Base-by-base conservation (phyloP, 64 coral and sea anemone genomes). In the Platygyra sinensis region DNA sequence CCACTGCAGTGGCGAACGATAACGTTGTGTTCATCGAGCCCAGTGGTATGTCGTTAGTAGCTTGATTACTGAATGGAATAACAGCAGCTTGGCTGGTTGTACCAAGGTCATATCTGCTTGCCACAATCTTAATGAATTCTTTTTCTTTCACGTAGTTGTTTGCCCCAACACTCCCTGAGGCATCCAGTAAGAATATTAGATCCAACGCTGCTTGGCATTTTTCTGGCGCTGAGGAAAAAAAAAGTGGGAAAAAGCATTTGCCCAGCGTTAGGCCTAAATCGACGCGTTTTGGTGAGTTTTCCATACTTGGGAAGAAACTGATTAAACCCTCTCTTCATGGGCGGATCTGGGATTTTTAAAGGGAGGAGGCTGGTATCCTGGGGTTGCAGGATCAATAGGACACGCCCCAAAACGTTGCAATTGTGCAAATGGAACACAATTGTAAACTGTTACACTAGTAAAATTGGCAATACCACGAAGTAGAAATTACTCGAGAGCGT, bases 171-270 rank as follows among this genome's bases (percentile, higher is more conserved):
- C 76, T 79, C 7, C 76, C 51, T 27, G 76, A 79, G 19, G 76
- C 76, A 22, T 79, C 76, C 25, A 79, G 22, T 8, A 52, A 50
- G 28, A 79, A 79, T 20, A 79, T 55, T 20, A 79, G 76, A 6
- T 79, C 76, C 20, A 79, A 19, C 10, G 76, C 5, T 27, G 51
- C 76, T 25, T 12, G 18, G 51, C 76, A 79, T 79, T 79, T 55
- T 79, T 79, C 76, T 55, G 76, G 76, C 1, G 76, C 76, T 79
- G 10, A 57, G 13, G 22, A 79, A 25, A 79, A 79, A 25, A 79
- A 78, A 17, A 54, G 29, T 54, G 18, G 8, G 7, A 79, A 36
- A 36, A 3, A 36, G 33, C 33, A 36, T 36, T 36, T 36, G 33
- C 3, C 33, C 33, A 36, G 33, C 33, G 33, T 36, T 36, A 36